Percentiles rank a stretch among this genome's conserved stretches.
Conservation (phyloP, 1,140 invertebrate species). For the Drosophila cardini region DNA sequence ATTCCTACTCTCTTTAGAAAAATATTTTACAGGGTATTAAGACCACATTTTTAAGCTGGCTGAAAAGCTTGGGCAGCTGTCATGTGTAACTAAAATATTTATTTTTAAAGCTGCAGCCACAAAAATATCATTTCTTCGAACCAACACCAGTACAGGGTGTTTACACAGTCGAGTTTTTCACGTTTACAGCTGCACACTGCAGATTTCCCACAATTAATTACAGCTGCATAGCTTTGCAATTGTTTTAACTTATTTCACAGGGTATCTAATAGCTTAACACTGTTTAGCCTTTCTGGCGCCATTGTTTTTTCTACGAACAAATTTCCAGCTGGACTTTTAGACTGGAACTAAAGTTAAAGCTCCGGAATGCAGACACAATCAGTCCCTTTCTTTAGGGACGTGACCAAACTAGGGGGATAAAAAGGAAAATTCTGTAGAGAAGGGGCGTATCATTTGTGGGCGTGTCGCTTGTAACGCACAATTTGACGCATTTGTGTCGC, state of each 20-base stretch:
- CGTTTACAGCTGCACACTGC: background rate
- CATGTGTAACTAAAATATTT: too few relatives aligned
- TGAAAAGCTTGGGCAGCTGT: too few relatives aligned
- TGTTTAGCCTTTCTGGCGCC: conserved; percentile 35
- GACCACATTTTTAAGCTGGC: too few relatives aligned
- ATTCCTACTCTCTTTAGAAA: too few relatives aligned
- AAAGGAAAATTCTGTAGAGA: background rate
- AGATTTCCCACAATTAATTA: background rate
- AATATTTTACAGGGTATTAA: too few relatives aligned
- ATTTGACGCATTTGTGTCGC: conserved; percentile 68
- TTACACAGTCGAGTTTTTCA: background rate
- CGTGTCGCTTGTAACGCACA: conserved; percentile 73
- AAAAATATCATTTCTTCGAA: too few relatives aligned
- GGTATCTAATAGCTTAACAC: background rate
- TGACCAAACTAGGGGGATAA: conserved; percentile 44
- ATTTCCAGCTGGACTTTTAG: conserved; percentile 33
- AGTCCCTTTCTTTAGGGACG: conserved; percentile 29
- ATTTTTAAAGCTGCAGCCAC: too few relatives aligned
- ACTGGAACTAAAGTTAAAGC: conserved; percentile 36
- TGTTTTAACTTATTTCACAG: background rate
- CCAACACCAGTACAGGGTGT: too few relatives aligned
- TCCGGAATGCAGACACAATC: conserved; percentile 40
- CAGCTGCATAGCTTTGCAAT: background rate
- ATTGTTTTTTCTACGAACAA: background rate
- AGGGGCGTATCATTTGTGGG: conserved; percentile 33